A percentile compares a stretch with the other conserved stretches of the same genome.
phyloP scores from a whole-genome alignment of 2,888 invertebrate species.

The Eudemis profundana region DNA sequence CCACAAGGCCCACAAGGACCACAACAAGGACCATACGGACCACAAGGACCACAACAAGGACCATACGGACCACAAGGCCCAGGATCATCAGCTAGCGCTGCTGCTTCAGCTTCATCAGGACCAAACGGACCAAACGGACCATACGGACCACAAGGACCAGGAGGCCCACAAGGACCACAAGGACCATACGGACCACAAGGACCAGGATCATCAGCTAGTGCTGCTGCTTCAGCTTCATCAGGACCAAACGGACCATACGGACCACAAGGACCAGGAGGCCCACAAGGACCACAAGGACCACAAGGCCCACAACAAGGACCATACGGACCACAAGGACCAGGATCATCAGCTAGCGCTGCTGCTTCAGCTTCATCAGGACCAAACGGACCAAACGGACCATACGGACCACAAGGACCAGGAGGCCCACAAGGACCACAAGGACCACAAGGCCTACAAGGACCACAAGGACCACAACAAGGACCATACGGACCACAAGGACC shows the following conservation, averaged over 20 bases:
- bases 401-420: neutral
- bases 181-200: no score
- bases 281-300: slow-evolving; percentile 1
- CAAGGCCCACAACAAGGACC: neutral
- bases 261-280: slow-evolving; percentile 9
- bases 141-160: slow-evolving; percentile 14
- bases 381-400: slow-evolving; percentile 7
- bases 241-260: slow-evolving; percentile 4
- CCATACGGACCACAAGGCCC: no score
- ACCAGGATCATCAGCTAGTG: no score
- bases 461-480: no score
- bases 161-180: slow-evolving; percentile 7
- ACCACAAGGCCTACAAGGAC: neutral
- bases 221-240: no score
- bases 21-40: neutral
- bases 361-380: neutral
- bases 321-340: neutral
- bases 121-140: no score
- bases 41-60: no score
- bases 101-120: no score
- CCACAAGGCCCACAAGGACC: no score
- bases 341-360: neutral
- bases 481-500: slow-evolving; percentile 2
- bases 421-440: neutral
- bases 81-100: no score